These are phyloP conservation scores for Zeuzera pyrina DNA, from an alignment of 2,888 invertebrate genomes.

Conservation along the genomic window DNA sequence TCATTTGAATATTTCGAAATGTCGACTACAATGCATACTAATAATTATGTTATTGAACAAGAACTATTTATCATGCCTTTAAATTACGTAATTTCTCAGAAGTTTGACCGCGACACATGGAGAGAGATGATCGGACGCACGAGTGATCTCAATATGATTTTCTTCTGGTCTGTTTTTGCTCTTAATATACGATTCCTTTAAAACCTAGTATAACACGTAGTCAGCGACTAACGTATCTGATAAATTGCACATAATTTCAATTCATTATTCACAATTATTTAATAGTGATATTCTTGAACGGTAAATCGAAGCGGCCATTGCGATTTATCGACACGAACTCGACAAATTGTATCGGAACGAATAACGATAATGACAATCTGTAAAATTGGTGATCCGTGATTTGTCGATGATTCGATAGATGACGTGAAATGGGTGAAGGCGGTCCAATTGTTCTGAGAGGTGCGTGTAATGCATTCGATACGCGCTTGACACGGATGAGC, in stretches of 20 bases:
- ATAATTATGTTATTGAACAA: too few relatives aligned
- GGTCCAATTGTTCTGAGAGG: constrained; percentile 58
- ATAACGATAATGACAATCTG: constrained; percentile 58
- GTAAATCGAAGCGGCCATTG: constrained; percentile 20
- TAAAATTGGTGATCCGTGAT: too few relatives aligned
- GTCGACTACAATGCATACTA: too few relatives aligned
- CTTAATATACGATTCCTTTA: too few relatives aligned
- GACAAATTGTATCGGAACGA: constrained; percentile 63
- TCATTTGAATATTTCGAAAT: too few relatives aligned
- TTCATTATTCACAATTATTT: constrained; percentile 30
- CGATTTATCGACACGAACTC: constrained; percentile 41
- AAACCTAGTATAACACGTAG: neutral
- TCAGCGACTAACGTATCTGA: constrained; percentile 5
- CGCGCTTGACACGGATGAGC: constrained; percentile 19
- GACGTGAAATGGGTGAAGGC: constrained; percentile 46
- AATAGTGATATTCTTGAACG: constrained; percentile 23
- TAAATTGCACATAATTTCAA: constrained; percentile 21
- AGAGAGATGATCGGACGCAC: too few relatives aligned
- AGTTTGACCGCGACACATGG: too few relatives aligned
- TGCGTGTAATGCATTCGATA: constrained; percentile 51
- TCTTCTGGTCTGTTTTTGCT: too few relatives aligned
- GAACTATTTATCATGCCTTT: too few relatives aligned
- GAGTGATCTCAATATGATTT: too few relatives aligned
- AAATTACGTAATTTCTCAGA: too few relatives aligned
- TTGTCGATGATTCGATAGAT: constrained; percentile 44